Conservation (phyloP, 2,888 invertebrate species). For the Amphiduros pacificus region DNA sequence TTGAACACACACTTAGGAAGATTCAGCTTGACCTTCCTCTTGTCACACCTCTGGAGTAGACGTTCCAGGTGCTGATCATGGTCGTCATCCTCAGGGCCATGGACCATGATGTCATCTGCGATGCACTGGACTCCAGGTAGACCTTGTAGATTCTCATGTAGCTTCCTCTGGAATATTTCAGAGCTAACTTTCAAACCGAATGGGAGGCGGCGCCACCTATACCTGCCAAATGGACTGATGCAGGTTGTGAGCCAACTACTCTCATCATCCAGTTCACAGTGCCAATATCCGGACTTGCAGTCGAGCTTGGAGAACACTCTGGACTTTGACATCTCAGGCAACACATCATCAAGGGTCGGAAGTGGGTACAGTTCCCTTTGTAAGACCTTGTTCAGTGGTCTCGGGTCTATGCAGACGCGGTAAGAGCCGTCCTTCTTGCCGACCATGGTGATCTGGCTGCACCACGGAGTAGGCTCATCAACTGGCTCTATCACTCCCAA, state of each 20-base stretch:
- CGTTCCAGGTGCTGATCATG: constrained; percentile 25
- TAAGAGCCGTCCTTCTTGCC: constrained; percentile 26
- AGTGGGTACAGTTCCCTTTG: constrained; percentile 24
- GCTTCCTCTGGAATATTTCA: too few species aligned
- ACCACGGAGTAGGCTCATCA: constrained; percentile 15
- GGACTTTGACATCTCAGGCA: constrained; percentile 18
- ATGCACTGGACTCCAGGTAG: constrained; percentile 25
- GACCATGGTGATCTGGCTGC: constrained; percentile 9
- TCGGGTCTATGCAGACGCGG: constrained; percentile 26
- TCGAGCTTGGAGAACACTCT: constrained; percentile 30
- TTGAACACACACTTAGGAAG: constrained; percentile 2
- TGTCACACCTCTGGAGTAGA: constrained; percentile 9
- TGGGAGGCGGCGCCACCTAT: constrained; percentile 10
- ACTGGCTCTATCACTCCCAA: not conserved
- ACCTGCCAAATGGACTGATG: constrained; percentile 22
- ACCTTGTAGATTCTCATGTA: too few species aligned
- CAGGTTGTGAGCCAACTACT: constrained; percentile 28
- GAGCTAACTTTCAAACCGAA: too few species aligned
- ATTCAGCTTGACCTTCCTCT: constrained; percentile 11
- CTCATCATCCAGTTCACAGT: constrained; percentile 15
- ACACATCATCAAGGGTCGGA: constrained; percentile 31
- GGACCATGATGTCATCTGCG: constrained; percentile 28
- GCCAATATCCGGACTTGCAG: constrained; percentile 31
- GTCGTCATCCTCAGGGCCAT: constrained; percentile 18
- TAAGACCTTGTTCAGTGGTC: constrained; percentile 23